phyloP scores from a whole-genome alignment of 2,113 vertebrate genomes.

The Elephantulus edwardii region DNA sequence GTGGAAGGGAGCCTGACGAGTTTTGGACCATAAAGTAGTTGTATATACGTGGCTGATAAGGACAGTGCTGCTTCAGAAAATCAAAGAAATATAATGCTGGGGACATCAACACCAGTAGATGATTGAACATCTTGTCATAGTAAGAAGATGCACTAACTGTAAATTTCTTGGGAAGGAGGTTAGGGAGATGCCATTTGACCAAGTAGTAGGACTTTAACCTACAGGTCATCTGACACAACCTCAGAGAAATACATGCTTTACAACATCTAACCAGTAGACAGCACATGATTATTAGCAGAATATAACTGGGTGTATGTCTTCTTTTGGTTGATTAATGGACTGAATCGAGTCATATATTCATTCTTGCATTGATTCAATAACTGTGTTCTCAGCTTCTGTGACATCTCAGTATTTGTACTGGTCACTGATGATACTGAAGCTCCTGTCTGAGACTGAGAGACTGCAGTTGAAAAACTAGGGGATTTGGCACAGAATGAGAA shows the following conservation, averaged over 20 bases:
- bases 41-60: background rate
- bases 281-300: background rate
- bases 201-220: background rate
- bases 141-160: background rate
- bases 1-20: background rate
- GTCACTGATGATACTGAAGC: background rate
- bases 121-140: background rate
- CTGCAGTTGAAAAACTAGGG: background rate
- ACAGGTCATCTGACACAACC: background rate
- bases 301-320: background rate
- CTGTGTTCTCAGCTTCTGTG: background rate
- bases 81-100: background rate
- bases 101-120: background rate
- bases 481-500: background rate
- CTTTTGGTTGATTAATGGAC: conserved; percentile 19
- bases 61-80: background rate
- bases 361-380: conserved; percentile 27
- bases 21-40: background rate
- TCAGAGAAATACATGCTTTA: background rate
- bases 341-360: background rate
- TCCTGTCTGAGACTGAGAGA: conserved; percentile 32
- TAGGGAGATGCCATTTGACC: background rate
- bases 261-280: background rate
- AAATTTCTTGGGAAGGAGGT: background rate
- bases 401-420: background rate